Percentiles rank a stretch among this genome's conserved stretches.
Conservation (phyloP, 2,113 vertebrate genomes). For the Ictalurus punctatus region DNA sequence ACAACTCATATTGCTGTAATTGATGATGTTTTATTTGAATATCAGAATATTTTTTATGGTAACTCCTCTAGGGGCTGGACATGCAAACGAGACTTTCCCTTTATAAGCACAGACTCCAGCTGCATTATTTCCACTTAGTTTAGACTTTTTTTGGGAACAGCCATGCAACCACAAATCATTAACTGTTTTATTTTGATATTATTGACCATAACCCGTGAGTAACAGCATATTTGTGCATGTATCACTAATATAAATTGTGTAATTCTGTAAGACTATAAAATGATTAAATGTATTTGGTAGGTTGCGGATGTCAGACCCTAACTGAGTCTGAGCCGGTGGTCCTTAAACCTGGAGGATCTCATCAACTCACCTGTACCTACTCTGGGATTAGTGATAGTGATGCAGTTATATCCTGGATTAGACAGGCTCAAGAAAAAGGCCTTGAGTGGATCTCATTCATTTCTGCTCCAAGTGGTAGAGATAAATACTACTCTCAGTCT, state of each 20-base stretch:
- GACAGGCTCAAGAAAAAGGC: conserved; percentile 18
- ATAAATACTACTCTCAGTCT: conserved; percentile 23
- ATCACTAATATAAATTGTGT: background rate
- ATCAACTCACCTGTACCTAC: conserved; percentile 4
- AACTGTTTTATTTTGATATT: background rate
- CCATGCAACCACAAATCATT: background rate
- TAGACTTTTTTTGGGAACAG: background rate
- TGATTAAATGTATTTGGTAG: conserved; percentile 20
- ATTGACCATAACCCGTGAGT: background rate
- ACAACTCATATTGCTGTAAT: background rate
- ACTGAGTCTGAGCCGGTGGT: conserved; percentile 30
- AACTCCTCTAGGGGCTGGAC: no score
- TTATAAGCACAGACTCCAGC: background rate
- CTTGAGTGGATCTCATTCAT: conserved; percentile 9
- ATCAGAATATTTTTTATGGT: no score
- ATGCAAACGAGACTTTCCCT: background rate
- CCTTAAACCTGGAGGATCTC: conserved; percentile 37
- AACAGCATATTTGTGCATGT: background rate
- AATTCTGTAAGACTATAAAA: background rate
- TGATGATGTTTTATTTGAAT: background rate
- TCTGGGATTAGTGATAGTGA: conserved; percentile 16
- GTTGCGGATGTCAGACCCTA: conserved; percentile 20
- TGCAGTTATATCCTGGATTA: background rate
- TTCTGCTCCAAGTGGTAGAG: background rate
- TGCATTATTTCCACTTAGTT: background rate